These are phyloP conservation scores for Protosalanx chinensis DNA, from an alignment of 2,797 vertebrate species.

Conservation along the genomic window DNA sequence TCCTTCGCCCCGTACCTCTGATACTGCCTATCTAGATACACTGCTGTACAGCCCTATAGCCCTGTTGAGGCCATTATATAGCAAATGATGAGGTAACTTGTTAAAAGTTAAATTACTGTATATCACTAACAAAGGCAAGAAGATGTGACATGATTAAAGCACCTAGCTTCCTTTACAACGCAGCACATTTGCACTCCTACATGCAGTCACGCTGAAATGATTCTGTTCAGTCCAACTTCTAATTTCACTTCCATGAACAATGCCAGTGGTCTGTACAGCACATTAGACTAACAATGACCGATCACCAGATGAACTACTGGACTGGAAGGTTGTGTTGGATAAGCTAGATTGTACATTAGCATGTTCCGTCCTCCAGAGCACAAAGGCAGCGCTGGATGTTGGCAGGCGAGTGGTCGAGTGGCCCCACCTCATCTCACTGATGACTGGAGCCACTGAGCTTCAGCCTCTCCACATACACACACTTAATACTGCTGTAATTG, in stretches of 20 bases:
- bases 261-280: constrained; percentile 11
- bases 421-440: constrained; percentile 37
- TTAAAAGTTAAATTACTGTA: constrained; percentile 45
- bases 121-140: no score
- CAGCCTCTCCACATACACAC: constrained; percentile 54
- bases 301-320: constrained; percentile 26
- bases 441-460: constrained; percentile 41
- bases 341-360: constrained; percentile 40
- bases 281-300: constrained; percentile 27
- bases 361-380: constrained; percentile 43
- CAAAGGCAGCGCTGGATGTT: constrained; percentile 23
- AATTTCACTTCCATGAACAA: constrained; percentile 28
- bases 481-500: constrained; percentile 78
- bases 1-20: background rate
- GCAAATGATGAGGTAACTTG: constrained; percentile 12
- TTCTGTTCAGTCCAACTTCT: constrained; percentile 15
- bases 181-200: background rate
- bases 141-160: constrained; percentile 44
- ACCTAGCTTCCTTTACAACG: background rate
- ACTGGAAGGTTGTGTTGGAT: constrained; percentile 46
- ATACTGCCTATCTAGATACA: background rate
- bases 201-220: constrained; percentile 9
- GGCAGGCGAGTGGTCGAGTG: constrained; percentile 17
- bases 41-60: background rate
- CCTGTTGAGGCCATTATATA: background rate